Evolutionary conservation across 2,888 invertebrate species (phyloP), one percentile per base, ranked within the genome.

Genomic region (Synanthedon myopaeformis): DNA sequence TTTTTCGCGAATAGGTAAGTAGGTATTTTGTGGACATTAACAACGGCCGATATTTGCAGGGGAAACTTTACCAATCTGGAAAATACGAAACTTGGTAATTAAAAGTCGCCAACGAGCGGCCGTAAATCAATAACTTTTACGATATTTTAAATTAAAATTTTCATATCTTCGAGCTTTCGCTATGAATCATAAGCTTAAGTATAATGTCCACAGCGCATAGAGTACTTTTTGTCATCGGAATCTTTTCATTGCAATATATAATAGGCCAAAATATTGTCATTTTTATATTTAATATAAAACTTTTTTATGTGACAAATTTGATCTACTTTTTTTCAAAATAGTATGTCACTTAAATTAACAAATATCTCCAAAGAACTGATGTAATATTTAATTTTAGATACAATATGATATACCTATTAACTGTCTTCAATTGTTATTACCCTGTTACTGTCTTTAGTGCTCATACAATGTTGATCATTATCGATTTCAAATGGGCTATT

Each of bases 121-220:
- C 55, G 51, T 56, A 82, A 82, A 81, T 82, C 79, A 73, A 76
- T 76, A 78, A 80, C 70, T 74, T 77, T 72, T 70, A 71, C 72
- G 72, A 76, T 73, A 74, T 76, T 80, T 76, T 76, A 79, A 79
- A 75, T 79, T 77, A 77, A 77, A 77, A 76, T 70, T 65, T 64
- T 65, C 66, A 64, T 70, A 74, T 73, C 70, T 55, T 45, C 14
- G 13, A 14, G 45, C 45, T 35, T 35, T 35, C 35, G 35, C 35
- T 1, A 35, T 35, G 35, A 35, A 35, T 35, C 35, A 35, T 8
- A 10, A 35, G 8, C 35, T 35, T 35, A 17, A 17, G 17, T 17
- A 35, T 35, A 35, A 35, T 35, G 10, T 35, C 35, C 5, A 35
- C 35, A 28, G 28, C 3, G 23, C 28, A 28, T 8, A 28, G 28